phyloP scores from a whole-genome alignment of 2,113 vertebrate genomes.

The Muntiacus muntjak region DNA sequence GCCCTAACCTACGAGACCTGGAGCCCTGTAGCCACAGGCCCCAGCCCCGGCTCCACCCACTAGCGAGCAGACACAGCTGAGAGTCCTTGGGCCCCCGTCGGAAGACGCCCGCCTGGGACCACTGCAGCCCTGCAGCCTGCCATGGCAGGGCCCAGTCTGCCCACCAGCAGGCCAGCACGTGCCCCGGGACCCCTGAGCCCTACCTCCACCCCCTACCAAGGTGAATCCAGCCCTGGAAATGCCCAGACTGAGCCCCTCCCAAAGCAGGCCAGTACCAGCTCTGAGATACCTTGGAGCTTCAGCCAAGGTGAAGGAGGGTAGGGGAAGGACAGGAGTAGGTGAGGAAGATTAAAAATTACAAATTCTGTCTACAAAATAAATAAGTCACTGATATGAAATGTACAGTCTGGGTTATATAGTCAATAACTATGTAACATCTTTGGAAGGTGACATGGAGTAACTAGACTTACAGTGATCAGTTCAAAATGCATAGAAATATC shows the following conservation, averaged over 20 bases:
- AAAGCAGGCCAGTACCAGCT: neutral
- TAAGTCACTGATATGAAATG: neutral
- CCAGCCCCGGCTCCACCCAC: neutral
- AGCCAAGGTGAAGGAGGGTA: neutral
- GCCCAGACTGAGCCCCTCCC: neutral
- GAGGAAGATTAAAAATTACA: neutral
- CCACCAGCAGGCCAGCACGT: neutral
- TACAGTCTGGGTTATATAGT: neutral
- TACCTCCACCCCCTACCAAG: neutral
- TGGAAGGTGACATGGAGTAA: neutral
- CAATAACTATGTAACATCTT: neutral
- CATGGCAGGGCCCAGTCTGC: neutral
- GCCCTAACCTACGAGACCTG: neutral
- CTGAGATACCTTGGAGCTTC: neutral
- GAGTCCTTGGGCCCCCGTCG: fast-evolving
- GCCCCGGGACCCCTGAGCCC: neutral
- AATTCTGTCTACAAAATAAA: neutral
- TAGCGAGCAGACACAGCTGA: neutral
- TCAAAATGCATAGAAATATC: neutral
- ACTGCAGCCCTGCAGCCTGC: neutral
- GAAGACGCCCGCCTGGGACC: neutral
- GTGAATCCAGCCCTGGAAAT: neutral
- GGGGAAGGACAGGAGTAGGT: neutral
- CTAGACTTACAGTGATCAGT: neutral
- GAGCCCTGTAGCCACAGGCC: neutral